Percentiles rank a stretch among this genome's conserved stretches.
phyloP scores from a whole-genome alignment of 2,113 vertebrate species.

The Galemys pyrenaicus region DNA sequence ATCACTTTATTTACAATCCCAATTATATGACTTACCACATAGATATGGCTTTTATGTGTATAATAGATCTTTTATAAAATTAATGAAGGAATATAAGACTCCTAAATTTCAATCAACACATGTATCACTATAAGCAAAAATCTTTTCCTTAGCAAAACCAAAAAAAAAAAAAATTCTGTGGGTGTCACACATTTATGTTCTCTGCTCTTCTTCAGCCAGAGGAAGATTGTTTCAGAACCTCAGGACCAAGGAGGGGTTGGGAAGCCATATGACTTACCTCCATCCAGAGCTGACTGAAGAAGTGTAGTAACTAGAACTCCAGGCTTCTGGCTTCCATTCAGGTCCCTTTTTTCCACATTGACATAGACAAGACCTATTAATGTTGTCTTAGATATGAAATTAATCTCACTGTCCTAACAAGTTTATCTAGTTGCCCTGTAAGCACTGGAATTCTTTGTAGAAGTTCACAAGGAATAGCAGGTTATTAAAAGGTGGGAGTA shows the following conservation, averaged over 20 bases:
- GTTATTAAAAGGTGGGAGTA: background rate
- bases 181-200: background rate
- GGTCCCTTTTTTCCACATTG: background rate
- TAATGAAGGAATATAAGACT: constrained; percentile 9
- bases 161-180: background rate
- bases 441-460: background rate
- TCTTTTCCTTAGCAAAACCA: background rate
- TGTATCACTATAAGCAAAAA: background rate
- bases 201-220: background rate
- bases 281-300: background rate
- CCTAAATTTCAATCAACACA: background rate
- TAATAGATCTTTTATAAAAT: background rate
- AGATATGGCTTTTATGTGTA: background rate
- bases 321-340: background rate
- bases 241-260: background rate
- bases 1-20: background rate
- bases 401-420: background rate
- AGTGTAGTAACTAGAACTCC: background rate
- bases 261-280: background rate
- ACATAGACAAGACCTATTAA: background rate
- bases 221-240: background rate
- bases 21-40: background rate
- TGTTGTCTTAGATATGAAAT: background rate
- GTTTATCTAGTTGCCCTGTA: background rate
- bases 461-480: background rate